phyloP scores from a whole-genome alignment of 2,113 vertebrate species.

The Rhynchopsitta pachyrhyncha region DNA sequence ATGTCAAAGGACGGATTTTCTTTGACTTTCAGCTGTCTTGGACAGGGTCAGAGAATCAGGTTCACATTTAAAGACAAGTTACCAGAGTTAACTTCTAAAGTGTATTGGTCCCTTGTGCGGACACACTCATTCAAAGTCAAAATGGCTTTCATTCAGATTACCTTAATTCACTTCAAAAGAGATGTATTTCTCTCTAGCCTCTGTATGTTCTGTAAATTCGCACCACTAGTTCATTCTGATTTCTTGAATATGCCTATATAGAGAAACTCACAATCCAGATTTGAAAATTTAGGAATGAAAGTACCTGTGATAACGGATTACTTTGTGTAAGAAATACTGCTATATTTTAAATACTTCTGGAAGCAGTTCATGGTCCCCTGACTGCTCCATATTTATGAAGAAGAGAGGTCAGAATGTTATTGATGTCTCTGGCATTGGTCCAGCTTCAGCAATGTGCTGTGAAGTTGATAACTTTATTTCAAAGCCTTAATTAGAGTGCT shows the following conservation, averaged over 20 bases:
- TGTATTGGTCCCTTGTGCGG: background rate
- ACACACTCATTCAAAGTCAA: background rate
- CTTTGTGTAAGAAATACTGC: background rate
- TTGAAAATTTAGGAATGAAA: background rate
- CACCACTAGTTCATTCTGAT: background rate
- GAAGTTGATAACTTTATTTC: background rate
- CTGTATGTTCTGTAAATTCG: background rate
- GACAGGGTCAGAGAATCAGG: background rate
- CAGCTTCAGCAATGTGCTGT: background rate
- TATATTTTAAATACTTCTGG: background rate
- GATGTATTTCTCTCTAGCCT: background rate
- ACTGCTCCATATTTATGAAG: constrained; percentile 14
- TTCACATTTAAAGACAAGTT: background rate
- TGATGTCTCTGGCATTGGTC: background rate
- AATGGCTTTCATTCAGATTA: background rate
- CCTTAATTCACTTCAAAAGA: background rate
- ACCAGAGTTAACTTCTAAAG: background rate
- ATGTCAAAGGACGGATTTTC: background rate
- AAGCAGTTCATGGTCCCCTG: background rate
- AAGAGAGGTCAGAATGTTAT: background rate
- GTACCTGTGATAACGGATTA: background rate
- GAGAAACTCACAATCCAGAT: background rate
- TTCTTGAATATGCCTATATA: background rate
- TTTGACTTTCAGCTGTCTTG: background rate
- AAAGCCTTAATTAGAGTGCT: background rate